Conservation (phyloP, 2,797 vertebrate genomes). For the Neostethus bicornis region DNA sequence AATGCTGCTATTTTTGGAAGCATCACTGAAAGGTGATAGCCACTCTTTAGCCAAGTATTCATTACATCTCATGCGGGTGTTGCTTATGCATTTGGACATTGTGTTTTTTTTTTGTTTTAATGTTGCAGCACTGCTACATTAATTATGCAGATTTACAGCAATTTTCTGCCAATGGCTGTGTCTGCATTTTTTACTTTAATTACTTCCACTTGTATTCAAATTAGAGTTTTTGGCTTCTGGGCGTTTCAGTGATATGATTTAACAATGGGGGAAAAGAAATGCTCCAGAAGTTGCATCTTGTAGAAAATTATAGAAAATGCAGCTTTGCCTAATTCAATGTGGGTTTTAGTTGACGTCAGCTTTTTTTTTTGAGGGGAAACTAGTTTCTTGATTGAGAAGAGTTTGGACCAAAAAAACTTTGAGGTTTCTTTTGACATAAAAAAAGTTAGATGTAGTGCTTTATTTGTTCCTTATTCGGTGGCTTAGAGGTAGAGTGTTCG, state of each 20-base stretch:
- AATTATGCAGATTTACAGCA: conserved; percentile 42
- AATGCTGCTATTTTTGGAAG: conserved; percentile 50
- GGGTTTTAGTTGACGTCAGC: no score
- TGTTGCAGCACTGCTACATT: conserved; percentile 19
- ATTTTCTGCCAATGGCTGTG: conserved; percentile 21
- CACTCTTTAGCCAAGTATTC: conserved; percentile 38
- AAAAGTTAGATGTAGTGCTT: conserved; percentile 48
- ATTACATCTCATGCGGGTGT: conserved; percentile 32
- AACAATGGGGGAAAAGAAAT: conserved; percentile 45
- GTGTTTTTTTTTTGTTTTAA: conserved; percentile 9
- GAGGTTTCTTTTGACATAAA: conserved; percentile 45
- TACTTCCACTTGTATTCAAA: conserved; percentile 43
- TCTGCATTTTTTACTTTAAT: conserved; percentile 38
- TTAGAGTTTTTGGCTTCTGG: conserved; percentile 42
- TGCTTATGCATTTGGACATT: conserved; percentile 28
- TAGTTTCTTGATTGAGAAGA: conserved; percentile 20
- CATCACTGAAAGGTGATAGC: conserved; percentile 36
- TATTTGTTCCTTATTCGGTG: conserved; percentile 31
- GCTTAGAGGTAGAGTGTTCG: no score
- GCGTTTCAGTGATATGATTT: conserved; percentile 27
- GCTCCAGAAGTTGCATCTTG: conserved; percentile 11
- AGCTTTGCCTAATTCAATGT: conserved; percentile 18
- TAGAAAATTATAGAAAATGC: not conserved
- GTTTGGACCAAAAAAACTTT: conserved; percentile 33
- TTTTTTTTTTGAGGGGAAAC: conserved; percentile 40